These are phyloP conservation scores for Zaprionus africanus DNA, from an alignment of 1,140 invertebrate genomes.

Conservation along the genomic window DNA sequence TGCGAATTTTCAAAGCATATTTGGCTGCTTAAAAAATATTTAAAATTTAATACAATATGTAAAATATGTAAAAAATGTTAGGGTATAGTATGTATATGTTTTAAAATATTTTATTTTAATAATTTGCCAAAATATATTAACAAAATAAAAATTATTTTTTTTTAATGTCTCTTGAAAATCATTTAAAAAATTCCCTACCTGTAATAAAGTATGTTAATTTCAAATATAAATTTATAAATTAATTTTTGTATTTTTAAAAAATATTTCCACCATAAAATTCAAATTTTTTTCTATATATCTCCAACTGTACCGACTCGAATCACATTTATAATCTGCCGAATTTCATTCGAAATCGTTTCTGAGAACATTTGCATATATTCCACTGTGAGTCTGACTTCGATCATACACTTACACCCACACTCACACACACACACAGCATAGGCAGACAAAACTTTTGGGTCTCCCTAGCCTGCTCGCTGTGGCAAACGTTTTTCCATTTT, in stretches of 20 bases:
- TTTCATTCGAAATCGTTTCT: not conserved
- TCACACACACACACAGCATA: conserved; percentile 10
- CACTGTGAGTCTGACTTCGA: not conserved
- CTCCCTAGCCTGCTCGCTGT: not conserved
- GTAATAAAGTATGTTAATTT: too few species aligned
- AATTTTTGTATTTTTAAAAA: not conserved
- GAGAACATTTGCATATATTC: not conserved
- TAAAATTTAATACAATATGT: too few species aligned
- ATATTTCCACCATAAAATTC: too few species aligned
- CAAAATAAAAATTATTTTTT: not conserved
- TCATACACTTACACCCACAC: conserved; percentile 6
- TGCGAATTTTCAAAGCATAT: not conserved
- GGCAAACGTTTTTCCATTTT: conserved; percentile 30
- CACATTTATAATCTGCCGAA: not conserved
- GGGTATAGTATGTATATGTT: too few species aligned
- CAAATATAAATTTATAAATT: not conserved
- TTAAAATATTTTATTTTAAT: too few species aligned
- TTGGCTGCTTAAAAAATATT: not conserved
- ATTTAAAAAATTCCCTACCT: not conserved
- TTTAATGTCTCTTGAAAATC: not conserved
- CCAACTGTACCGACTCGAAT: not conserved
- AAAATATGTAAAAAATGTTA: too few species aligned
- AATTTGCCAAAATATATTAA: too few species aligned
- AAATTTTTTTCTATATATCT: too few species aligned
- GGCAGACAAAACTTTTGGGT: conserved; percentile 21